These are phyloP conservation scores for Aegithalos caudatus DNA, from an alignment of 2,113 vertebrate species.

Conservation along the genomic window DNA sequence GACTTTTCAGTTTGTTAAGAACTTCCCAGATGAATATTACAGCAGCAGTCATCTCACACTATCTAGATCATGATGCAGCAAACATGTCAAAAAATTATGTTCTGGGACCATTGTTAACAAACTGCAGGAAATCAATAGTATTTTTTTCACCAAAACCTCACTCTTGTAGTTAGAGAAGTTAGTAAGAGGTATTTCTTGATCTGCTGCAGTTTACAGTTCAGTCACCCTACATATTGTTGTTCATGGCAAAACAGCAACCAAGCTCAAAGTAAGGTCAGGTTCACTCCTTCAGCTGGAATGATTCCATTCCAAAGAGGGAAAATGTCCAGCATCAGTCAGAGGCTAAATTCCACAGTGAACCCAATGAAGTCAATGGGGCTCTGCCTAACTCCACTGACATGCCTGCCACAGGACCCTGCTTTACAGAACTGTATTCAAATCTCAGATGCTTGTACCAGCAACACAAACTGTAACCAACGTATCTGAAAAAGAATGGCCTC, in stretches of 20 bases:
- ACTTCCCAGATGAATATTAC: not conserved
- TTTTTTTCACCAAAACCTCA: not conserved
- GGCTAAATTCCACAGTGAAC: not conserved
- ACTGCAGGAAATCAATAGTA: not conserved
- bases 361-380: slow-evolving; percentile 50
- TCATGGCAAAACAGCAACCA: not conserved
- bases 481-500: not conserved
- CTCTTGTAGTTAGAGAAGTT: not conserved
- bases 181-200: not conserved
- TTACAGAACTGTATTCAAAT: not conserved
- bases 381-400: not conserved
- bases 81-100: not conserved
- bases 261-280: not conserved
- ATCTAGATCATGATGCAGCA: not conserved
- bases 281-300: not conserved
- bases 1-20: not conserved
- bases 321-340: not conserved
- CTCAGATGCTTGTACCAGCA: not conserved
- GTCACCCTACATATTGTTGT: not conserved
- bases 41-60: not conserved
- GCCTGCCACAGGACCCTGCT: not conserved
- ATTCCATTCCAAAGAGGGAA: not conserved
- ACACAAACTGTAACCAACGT: not conserved
- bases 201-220: not conserved
- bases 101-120: not conserved